phyloP scores from a whole-genome alignment of 2,797 vertebrate species.

The Pseudochirops corinnae region DNA sequence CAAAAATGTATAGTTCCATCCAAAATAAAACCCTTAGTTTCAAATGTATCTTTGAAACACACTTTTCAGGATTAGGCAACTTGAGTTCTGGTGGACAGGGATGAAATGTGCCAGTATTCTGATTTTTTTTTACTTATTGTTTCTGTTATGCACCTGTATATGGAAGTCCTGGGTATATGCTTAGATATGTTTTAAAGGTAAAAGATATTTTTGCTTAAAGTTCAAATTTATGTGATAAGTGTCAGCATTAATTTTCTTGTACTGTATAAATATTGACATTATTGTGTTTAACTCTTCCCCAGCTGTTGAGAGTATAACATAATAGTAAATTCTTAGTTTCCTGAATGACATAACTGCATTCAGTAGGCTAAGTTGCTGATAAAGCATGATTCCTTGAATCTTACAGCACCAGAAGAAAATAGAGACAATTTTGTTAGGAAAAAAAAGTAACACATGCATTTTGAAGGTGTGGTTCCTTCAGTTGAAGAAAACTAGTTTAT shows the following conservation, averaged over 20 bases:
- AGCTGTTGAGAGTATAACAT: constrained; percentile 52
- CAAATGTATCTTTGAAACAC: constrained; percentile 7
- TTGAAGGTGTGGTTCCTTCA: constrained; percentile 16
- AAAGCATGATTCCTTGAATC: constrained; percentile 80
- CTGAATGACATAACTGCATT: constrained; percentile 74
- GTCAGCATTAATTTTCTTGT: neutral
- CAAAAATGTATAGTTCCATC: constrained; percentile 11
- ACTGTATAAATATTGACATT: neutral
- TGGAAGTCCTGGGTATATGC: neutral
- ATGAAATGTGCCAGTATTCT: neutral
- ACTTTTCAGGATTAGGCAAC: neutral
- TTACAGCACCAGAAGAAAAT: constrained; percentile 62
- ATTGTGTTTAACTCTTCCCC: constrained; percentile 1
- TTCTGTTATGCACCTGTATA: constrained; percentile 14
- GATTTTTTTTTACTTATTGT: neutral
- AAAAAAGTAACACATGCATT: neutral
- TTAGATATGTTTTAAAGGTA: neutral
- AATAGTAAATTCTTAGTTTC: constrained; percentile 76
- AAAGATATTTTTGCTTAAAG: neutral
- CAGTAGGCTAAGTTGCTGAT: constrained; percentile 68
- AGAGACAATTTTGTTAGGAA: neutral
- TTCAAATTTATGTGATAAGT: constrained; percentile 29
- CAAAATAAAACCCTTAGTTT: neutral
- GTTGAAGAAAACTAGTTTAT: neutral
- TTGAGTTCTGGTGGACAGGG: neutral